These are phyloP conservation scores for Patella caerulea DNA, from an alignment of 2,888 invertebrate species.

Conservation along the genomic window DNA sequence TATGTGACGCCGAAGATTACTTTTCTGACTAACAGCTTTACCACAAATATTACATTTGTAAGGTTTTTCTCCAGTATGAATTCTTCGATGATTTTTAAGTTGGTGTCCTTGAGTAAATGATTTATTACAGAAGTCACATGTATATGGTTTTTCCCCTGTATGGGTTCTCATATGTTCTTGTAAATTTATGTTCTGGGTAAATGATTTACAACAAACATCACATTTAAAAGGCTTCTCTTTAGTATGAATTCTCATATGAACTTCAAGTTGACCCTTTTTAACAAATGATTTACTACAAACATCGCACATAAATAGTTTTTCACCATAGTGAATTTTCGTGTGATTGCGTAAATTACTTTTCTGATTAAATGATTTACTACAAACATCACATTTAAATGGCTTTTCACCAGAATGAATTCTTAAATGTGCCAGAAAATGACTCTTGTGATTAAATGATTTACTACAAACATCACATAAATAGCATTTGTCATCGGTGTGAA, in stretches of 20 bases:
- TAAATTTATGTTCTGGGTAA: neutral
- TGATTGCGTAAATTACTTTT: neutral
- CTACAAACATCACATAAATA: too few relatives aligned
- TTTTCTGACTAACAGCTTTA: neutral
- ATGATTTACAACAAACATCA: constrained; percentile 2
- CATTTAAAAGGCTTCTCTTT: neutral
- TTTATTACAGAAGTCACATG: neutral
- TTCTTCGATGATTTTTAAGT: neutral
- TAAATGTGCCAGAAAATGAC: too few relatives aligned
- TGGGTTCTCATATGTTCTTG: neutral
- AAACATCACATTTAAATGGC: neutral
- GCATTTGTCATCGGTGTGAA: too few relatives aligned
- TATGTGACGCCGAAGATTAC: neutral
- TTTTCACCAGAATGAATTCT: neutral
- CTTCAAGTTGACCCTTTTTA: neutral
- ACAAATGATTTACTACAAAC: neutral
- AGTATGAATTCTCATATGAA: neutral
- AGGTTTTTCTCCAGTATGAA: neutral
- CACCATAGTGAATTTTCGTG: neutral
- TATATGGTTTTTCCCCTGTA: constrained; percentile 4
- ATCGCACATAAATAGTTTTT: neutral
- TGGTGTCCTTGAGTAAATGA: neutral
- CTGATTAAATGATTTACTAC: neutral
- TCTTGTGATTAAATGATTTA: too few relatives aligned
- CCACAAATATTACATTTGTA: neutral